phyloP scores from a whole-genome alignment of 2,113 vertebrate genomes.

The Campylomormyrus numenius region DNA sequence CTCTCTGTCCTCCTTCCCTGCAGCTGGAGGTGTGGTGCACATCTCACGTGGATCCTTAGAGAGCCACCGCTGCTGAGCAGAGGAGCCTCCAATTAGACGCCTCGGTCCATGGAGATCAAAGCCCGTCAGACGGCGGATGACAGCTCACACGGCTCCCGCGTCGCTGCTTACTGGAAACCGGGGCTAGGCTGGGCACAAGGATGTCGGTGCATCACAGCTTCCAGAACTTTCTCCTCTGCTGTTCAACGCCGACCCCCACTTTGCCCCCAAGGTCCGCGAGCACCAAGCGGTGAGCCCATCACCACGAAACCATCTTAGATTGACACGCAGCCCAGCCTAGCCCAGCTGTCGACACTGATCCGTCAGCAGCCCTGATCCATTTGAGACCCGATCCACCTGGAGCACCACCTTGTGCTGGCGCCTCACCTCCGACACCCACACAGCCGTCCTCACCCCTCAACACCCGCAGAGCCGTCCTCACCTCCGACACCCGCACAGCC shows the following conservation, averaged over 20 bases:
- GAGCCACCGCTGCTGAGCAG: not conserved
- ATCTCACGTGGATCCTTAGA: not conserved
- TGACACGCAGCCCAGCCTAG: not conserved
- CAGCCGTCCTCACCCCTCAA: not conserved
- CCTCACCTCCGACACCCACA: not conserved
- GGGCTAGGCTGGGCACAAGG: not conserved
- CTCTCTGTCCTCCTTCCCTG: not conserved
- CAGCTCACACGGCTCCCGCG: not conserved
- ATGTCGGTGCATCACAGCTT: not conserved
- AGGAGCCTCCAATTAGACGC: not conserved
- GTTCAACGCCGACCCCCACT: not conserved
- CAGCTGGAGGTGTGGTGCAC: not conserved
- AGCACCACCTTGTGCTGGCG: not conserved
- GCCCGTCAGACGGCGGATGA: not conserved
- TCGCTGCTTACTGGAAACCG: not conserved
- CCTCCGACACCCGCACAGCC: not conserved
- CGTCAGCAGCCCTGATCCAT: not conserved
- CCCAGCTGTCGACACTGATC: not conserved
- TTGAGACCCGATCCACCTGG: not conserved
- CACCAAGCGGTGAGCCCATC: not conserved
- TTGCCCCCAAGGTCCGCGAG: not conserved
- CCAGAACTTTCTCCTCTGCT: not conserved
- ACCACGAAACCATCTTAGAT: not conserved
- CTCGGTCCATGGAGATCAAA: conserved; percentile 2
- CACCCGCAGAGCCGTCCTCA: not conserved